Evolutionary conservation across 23 tunicate genomes (phyloP), one percentile per base, ranked within the genome.

Genomic region (Trididemnum clinides): DNA sequence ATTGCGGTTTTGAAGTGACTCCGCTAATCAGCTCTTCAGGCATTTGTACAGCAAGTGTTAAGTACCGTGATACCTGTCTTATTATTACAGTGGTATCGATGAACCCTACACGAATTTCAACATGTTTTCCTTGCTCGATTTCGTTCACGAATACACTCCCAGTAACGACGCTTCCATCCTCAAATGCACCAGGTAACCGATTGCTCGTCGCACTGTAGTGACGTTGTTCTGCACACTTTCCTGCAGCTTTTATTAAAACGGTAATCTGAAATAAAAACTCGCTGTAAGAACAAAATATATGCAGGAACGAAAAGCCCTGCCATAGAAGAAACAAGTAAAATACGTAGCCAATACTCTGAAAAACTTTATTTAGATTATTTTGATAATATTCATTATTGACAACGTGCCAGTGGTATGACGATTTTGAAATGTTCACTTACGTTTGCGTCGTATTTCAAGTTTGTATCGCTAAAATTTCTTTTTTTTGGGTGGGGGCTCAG

Each of bases 41-140:
- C 90, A 93, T 84, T 54, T 39, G 89, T 0, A 88, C 81, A 1
- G 98, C 90, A 72, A 93, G 88, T 6, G 92, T 83, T 29, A 93
- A 73, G 64, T 83, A 91, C 1, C 80, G 39, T 1, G 90, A 89
- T 33, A 93, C 90, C 27, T 79, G 57, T 33, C 92, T 78, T n/a
- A 92, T 88, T 5, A 92, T 87, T 35, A 88, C 44, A 0, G 97
- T 92, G 70, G 97, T 92, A 1, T 82, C 92, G 37, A 92, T 88
- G 73, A 84, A 84, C n/a, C 86, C 72, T 28, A 81, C 77, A 33
- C 80, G 81, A 44, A 92, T 92, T 88, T 88, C 88, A 34, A 92
- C 89, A 33, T 88, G 88, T 33, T 34, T 32, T 1, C 87, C 90
- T 0, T 38, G 39, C 0, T 33, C 79, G 33, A 82, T 28, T 62